Base-by-base conservation (phyloP, 2,797 vertebrate genomes). In the Pseudopleuronectes americanus region DNA sequence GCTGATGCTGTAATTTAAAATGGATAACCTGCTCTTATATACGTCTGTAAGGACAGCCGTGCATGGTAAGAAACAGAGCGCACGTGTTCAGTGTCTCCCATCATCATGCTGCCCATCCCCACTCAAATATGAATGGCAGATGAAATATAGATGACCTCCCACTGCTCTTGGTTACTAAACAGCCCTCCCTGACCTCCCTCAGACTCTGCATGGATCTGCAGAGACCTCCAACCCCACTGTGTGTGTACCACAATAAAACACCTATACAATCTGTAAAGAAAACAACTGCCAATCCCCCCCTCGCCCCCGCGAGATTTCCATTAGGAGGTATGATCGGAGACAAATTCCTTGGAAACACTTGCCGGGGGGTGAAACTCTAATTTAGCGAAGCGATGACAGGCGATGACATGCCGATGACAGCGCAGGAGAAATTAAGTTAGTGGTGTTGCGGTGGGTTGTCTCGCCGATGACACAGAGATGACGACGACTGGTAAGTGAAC, bases 71-170 rank as follows among this genome's bases (percentile, higher is more conserved):
- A 84, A 57, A 74, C 48, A n/a, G 6, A 33, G n/a, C 28, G 23
- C 67, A 54, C 56, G 21, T 53, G 59, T 62, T 66, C 68, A 38
- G 51, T 21, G 17, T 64, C 55, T 43, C 45, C 36, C 64, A 55
- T 74, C 53, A 19, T 45, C 43, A 45, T 6, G 43, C 16, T 45
- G 43, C 43, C 43, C 17, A 8, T 19, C 23, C 45, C n/a, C 19
- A 33, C 75, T 82, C 71, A 83, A 83, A 77, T 79, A 88, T 83
- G 81, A 83, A 85, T 81, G 81, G 69, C 62, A 67, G 70, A 87
- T 87, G 19, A 91, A 91, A 90, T 85, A 92, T 87, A 81, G 78
- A 89, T 88, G 77, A 28, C 68, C 54, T 74, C 57, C 69, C 62
- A 59, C 72, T 60, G 68, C 69, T 79, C 58, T 49, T 47, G 61